Conservation (phyloP, 2,888 invertebrate species). For the Branchipolynoe longqiensis region DNA sequence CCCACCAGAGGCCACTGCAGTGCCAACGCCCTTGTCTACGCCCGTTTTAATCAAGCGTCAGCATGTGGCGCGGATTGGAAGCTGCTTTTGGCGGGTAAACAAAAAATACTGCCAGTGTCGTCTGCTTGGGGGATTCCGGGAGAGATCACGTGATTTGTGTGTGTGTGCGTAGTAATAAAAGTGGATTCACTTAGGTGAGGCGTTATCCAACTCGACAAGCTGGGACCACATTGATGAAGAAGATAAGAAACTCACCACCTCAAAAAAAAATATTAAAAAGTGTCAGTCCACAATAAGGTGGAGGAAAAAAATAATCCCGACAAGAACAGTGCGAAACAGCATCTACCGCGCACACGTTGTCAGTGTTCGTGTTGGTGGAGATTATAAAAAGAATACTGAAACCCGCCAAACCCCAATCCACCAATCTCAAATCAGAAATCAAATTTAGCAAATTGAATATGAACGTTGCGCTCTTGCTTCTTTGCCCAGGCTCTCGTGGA, state of each 20-base stretch:
- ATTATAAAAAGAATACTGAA: no score
- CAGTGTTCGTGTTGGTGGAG: neutral
- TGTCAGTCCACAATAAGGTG: no score
- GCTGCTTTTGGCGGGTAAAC: no score
- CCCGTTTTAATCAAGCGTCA: conserved; percentile 36
- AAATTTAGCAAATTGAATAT: neutral
- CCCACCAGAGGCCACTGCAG: neutral
- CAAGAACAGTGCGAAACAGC: neutral
- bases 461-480: neutral
- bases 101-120: no score
- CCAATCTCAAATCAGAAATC: conserved; percentile 12
- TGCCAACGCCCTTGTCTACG: neutral
- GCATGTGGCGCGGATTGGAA: conserved; percentile 6
- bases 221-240: neutral
- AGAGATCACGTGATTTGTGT: conserved; percentile 7
- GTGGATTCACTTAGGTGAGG: conserved; percentile 28
- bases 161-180: conserved; percentile 19
- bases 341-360: neutral
- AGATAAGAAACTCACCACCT: neutral
- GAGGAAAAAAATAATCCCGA: neutral
- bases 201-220: conserved; percentile 26
- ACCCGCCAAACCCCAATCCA: neutral
- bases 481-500: neutral
- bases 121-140: conserved; percentile 24
- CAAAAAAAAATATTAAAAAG: conserved; percentile 1